These are phyloP conservation scores for Anguilla obscura DNA, from an alignment of 2,797 vertebrate genomes.

Conservation along the genomic window DNA sequence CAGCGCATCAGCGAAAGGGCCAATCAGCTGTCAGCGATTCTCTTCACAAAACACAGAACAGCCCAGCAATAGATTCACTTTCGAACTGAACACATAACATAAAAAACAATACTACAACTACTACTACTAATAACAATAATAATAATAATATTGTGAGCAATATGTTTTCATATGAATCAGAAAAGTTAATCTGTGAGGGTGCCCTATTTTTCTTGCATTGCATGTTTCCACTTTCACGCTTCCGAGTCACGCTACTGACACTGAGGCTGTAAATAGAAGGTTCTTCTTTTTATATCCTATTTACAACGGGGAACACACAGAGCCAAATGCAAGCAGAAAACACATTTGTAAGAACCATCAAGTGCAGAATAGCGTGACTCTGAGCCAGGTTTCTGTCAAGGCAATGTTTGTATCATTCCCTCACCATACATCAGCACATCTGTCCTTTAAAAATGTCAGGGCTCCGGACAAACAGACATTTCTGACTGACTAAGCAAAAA, in stretches of 20 bases:
- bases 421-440: neutral
- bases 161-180: neutral
- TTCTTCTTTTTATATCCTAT: neutral
- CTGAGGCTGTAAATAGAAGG: neutral
- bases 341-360: conserved; percentile 2
- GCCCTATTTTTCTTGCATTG: conserved; percentile 10
- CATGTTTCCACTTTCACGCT: neutral
- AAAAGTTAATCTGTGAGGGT: neutral
- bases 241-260: neutral
- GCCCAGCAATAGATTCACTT: neutral
- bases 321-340: neutral
- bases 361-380: conserved; percentile 7
- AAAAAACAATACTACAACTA: neutral
- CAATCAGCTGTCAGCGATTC: conserved; percentile 16
- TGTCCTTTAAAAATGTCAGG: conserved; percentile 32
- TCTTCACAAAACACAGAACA: conserved; percentile 19
- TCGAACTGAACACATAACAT: neutral
- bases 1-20: conserved; percentile 25
- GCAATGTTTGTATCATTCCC: neutral
- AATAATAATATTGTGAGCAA: neutral
- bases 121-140: neutral
- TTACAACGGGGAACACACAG: neutral
- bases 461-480: conserved; percentile 29
- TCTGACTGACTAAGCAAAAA: conserved; percentile 58
- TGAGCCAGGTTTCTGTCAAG: neutral